These are phyloP conservation scores for Sebastes vulpes DNA, from an alignment of 2,797 vertebrate genomes.

Conservation along the genomic window DNA sequence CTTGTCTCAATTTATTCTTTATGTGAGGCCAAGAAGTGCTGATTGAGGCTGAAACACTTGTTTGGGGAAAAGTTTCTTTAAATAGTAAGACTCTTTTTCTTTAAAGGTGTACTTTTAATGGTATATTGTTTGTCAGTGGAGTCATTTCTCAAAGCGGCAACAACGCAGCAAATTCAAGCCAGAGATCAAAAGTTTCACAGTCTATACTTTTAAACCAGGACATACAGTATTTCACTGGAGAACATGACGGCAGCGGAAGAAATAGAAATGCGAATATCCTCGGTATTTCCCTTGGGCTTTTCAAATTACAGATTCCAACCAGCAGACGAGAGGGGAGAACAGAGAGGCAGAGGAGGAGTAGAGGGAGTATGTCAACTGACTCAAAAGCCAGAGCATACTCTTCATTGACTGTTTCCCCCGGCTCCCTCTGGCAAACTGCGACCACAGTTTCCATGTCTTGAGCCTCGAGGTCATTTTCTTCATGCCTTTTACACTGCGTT, in stretches of 20 bases:
- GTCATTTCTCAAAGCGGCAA: constrained; percentile 8
- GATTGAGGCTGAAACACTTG: background rate
- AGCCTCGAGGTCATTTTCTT: constrained; percentile 49
- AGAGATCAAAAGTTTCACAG: constrained; percentile 50
- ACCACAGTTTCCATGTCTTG: constrained; percentile 74
- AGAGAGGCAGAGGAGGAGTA: constrained; percentile 43
- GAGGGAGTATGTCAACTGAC: constrained; percentile 54
- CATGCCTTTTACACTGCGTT: constrained; percentile 1
- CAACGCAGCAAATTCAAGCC: background rate
- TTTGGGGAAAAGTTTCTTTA: background rate
- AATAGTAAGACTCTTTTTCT: background rate
- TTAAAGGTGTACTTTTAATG: background rate
- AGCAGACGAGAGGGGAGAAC: constrained; percentile 57
- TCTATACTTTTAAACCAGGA: constrained; percentile 66
- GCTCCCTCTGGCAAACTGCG: constrained; percentile 34
- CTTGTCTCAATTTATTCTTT: constrained; percentile 3
- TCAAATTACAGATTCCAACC: constrained; percentile 82
- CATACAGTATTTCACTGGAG: constrained; percentile 66
- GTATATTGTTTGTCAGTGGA: constrained; percentile 24
- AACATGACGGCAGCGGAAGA: constrained; percentile 77
- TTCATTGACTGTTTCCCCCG: constrained; percentile 60
- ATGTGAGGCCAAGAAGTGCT: constrained; percentile 8
- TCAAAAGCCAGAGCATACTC: constrained; percentile 70
- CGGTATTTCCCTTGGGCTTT: constrained; percentile 81
- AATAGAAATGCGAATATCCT: constrained; percentile 76